A percentile compares a stretch with the other conserved stretches of the same genome.
phyloP scores from a whole-genome alignment of 1,140 invertebrate genomes.

The Glomeris maerens region DNA sequence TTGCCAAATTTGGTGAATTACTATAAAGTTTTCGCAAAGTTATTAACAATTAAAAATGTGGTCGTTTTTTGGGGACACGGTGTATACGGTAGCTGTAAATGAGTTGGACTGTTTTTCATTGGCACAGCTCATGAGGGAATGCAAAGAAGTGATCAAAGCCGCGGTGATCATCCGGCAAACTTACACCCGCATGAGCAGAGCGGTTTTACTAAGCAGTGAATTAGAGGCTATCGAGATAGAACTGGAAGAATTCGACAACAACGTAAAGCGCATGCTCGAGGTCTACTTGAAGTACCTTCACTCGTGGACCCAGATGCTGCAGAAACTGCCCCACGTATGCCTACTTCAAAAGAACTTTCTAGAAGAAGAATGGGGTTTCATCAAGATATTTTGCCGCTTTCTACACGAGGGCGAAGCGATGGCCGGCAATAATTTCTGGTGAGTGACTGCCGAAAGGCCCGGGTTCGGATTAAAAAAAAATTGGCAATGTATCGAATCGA shows the following conservation, averaged over 20 bases:
- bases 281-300: conserved; percentile 59
- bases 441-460: conserved; percentile 21
- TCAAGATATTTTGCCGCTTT: conserved; percentile 49
- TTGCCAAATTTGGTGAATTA: too few species aligned
- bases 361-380: conserved; percentile 67
- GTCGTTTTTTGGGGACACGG: too few species aligned
- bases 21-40: too few species aligned
- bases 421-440: conserved; percentile 52
- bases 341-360: conserved; percentile 51
- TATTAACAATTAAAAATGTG: too few species aligned
- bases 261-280: conserved; percentile 49
- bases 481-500: too few species aligned
- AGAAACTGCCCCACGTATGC: conserved; percentile 39
- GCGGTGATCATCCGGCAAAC: conserved; percentile 59
- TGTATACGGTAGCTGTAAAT: too few species aligned
- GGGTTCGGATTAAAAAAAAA: too few species aligned
- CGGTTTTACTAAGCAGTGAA: conserved; percentile 44
- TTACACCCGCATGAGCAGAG: conserved; percentile 47
- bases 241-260: conserved; percentile 57
- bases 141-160: conserved; percentile 66
- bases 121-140: conserved; percentile 63
- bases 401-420: conserved; percentile 49
- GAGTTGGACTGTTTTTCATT: not conserved
- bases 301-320: conserved; percentile 50
- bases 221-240: conserved; percentile 39